Evolutionary conservation across 2,888 invertebrate species (phyloP).

Genomic region (Parochlus steinenii): DNA sequence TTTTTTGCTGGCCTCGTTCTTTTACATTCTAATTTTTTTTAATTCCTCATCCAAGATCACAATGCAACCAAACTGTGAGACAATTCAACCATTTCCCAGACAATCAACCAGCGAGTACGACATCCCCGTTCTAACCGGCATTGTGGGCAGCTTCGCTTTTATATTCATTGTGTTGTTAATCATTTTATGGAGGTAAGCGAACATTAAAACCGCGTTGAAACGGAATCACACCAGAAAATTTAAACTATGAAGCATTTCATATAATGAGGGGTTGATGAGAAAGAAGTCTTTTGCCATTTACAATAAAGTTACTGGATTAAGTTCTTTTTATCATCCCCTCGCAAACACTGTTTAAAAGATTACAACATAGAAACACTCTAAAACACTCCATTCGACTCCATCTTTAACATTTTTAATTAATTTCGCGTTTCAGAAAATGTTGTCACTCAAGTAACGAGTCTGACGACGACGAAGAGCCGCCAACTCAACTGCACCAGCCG

Average conservation of each 20-base stretch:
- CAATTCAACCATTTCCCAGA: constrained; percentile 38
- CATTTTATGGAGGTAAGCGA: constrained; percentile 56
- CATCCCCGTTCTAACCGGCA: constrained; percentile 52
- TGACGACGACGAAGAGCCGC: constrained; percentile 7
- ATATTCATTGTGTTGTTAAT: constrained; percentile 50
- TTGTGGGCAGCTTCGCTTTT: constrained; percentile 50
- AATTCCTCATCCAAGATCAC: constrained; percentile 33
- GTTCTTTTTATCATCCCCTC: too few relatives aligned
- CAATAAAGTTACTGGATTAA: too few relatives aligned
- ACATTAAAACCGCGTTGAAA: too few relatives aligned
- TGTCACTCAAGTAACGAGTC: constrained; percentile 9
- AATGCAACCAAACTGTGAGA: constrained; percentile 49
- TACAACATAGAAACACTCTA: too few relatives aligned
- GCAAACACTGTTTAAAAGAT: too few relatives aligned
- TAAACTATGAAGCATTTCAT: constrained; percentile 1
- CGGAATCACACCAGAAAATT: constrained; percentile 2
- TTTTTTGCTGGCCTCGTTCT: too few relatives aligned
- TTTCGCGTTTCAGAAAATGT: constrained; percentile 7
- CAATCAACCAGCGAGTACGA: constrained; percentile 45
- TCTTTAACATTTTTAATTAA: neutral
- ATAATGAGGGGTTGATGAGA: too few relatives aligned
- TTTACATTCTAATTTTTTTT: too few relatives aligned
- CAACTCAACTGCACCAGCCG: constrained; percentile 7
- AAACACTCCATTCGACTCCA: too few relatives aligned
- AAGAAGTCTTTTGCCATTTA: too few relatives aligned